These are phyloP conservation scores for Xiphias gladius DNA, from an alignment of 2,113 vertebrate species.

Conservation along the genomic window DNA sequence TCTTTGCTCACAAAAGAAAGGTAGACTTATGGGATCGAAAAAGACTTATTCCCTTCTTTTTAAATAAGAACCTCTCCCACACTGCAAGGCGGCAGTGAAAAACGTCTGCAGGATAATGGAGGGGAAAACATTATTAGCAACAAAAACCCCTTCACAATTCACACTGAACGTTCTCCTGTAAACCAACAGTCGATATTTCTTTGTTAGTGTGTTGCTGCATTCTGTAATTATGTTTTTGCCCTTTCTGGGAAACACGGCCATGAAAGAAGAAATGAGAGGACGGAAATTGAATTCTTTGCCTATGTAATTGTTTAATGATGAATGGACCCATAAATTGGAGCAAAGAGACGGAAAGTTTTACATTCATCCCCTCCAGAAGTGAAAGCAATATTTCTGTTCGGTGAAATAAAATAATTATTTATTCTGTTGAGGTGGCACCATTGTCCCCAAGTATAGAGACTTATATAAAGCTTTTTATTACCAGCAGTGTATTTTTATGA, in stretches of 20 bases:
- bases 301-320: conserved; percentile 77
- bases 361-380: conserved; percentile 35
- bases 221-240: conserved; percentile 76
- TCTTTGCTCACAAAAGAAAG: conserved; percentile 39
- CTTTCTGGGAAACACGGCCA: conserved; percentile 65
- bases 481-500: conserved; percentile 21
- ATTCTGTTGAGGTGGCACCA: conserved; percentile 32
- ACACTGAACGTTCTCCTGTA: conserved; percentile 43
- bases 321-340: conserved; percentile 61
- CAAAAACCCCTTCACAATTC: conserved; percentile 35
- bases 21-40: conserved; percentile 32
- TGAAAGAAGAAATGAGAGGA: conserved; percentile 60
- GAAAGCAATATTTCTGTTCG: conserved; percentile 42
- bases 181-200: conserved; percentile 71
- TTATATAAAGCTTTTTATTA: conserved; percentile 45
- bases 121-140: conserved; percentile 60
- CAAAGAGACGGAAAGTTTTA: conserved; percentile 65
- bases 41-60: conserved; percentile 33
- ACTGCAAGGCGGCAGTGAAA: conserved; percentile 28
- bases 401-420: conserved; percentile 27
- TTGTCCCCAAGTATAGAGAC: conserved; percentile 28
- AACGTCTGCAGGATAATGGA: conserved; percentile 52
- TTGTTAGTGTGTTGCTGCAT: conserved; percentile 70
- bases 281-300: conserved; percentile 73
- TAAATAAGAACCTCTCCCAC: conserved; percentile 42